Evolutionary conservation across 2,888 invertebrate genomes (phyloP), one percentile per base, ranked within the genome.

Genomic region (Tridacna crocea): DNA sequence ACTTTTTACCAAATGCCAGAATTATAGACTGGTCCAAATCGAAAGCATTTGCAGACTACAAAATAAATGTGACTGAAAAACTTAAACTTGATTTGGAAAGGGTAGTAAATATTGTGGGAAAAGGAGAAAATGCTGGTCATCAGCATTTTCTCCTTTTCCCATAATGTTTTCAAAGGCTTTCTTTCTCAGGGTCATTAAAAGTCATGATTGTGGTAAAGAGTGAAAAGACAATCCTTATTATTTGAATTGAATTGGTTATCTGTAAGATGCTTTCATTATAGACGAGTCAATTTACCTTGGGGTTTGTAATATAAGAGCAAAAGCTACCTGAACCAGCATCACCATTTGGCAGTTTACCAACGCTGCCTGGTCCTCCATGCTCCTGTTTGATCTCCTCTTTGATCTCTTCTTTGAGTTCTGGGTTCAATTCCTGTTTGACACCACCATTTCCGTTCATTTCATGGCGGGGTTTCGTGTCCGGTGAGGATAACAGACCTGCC

Each of bases 391-490:
- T 81, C 72, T 92, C 92, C 36, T 92, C 92, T 63, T 90, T 90
- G 17, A 91, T 85, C 79, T 91, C 92, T 55, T 90, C 90, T 78
- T 92, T 92, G 60, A 92, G 87, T 60, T 92, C 91, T 26, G 80
- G 65, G 26, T 75, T 78, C 19, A 60, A 76, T 77, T 91, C 91
- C 12, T 85, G 68, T 80, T 90, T 90, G 61, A 90, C 82, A 8
- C 17, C 27, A 19, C 79, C 79, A 19, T 85, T 85, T n/a, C 88
- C 89, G 65, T 88, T 89, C 70, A 87, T 83, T 70, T 91, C 89
- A 76, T 88, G 85, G 22, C 81, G 76, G 26, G 75, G 24, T 70
- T 86, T 86, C 22, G 78, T 19, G n/a, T 86, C 86, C 0, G 86
- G 86, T 0, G 86, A 86, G 24, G 84, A 83, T 66, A 86, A 66